Conservation (phyloP, 2,113 vertebrate species). For the Philantomba maxwellii region DNA sequence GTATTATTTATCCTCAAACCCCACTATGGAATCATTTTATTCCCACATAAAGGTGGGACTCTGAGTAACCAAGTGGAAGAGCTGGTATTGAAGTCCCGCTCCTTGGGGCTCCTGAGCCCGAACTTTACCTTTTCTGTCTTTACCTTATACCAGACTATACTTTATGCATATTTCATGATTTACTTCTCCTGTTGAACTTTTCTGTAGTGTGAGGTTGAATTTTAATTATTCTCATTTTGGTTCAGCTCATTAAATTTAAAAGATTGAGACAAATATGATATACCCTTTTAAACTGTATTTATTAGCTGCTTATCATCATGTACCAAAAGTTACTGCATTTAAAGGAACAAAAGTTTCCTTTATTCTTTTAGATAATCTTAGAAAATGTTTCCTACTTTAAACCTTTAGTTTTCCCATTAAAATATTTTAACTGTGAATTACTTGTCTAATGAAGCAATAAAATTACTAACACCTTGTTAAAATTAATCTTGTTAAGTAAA, state of each 20-base stretch:
- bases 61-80: neutral
- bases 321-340: neutral
- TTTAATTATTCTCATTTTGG: constrained; percentile 6
- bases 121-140: neutral
- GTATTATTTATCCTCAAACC: neutral
- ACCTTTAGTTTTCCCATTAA: neutral
- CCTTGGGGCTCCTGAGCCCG: neutral
- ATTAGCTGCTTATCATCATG: neutral
- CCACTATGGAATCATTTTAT: neutral
- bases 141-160: neutral
- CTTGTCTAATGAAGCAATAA: neutral
- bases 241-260: neutral
- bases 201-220: neutral
- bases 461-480: neutral
- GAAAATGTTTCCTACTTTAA: constrained; percentile 3
- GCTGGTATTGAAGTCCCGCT: neutral
- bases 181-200: neutral
- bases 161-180: neutral
- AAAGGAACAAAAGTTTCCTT: neutral
- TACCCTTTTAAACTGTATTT: neutral
- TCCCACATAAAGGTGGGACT: neutral
- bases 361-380: neutral
- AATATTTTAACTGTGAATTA: neutral
- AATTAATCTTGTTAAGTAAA: constrained; percentile 4
- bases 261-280: neutral